Evolutionary conservation across 2,888 invertebrate genomes (phyloP).

Genomic region (Syrista parreyssii): DNA sequence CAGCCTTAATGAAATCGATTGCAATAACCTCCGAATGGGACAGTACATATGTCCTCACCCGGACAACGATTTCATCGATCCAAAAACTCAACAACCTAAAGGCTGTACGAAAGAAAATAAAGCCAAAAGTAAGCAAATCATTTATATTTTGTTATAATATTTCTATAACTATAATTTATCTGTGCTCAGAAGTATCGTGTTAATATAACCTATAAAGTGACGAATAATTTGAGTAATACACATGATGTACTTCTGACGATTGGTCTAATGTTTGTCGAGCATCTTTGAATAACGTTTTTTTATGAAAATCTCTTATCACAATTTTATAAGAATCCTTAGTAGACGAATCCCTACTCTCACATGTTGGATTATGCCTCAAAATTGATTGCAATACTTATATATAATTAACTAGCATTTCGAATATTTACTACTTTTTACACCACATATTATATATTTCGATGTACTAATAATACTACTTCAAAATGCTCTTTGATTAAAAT

Average conservation of each 20-base stretch:
- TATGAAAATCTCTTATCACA: neutral
- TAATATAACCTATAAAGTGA: neutral
- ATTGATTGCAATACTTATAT: neutral
- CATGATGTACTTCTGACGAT: neutral
- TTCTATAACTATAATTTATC: neutral
- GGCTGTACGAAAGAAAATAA: slow-evolving; percentile 84
- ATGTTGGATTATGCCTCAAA: neutral
- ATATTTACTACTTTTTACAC: neutral
- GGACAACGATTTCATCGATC: slow-evolving; percentile 80
- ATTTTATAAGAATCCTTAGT: neutral
- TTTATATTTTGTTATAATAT: slow-evolving; percentile 7
- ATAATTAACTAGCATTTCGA: neutral
- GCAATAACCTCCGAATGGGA: slow-evolving; percentile 79
- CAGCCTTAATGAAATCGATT: slow-evolving; percentile 70
- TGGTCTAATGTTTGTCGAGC: neutral
- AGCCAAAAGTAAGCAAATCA: slow-evolving; percentile 75
- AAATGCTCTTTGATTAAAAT: neutral
- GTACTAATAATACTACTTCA: neutral
- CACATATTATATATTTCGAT: neutral
- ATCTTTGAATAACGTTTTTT: no score
- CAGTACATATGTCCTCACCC: slow-evolving; percentile 89
- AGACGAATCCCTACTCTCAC: neutral
- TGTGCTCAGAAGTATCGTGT: neutral
- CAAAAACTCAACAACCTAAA: slow-evolving; percentile 86
- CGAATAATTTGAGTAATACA: neutral